Evolutionary conservation across 2,797 vertebrate species (phyloP), one percentile per base, ranked within the genome.

Genomic region (Hafferia zeledoni): DNA sequence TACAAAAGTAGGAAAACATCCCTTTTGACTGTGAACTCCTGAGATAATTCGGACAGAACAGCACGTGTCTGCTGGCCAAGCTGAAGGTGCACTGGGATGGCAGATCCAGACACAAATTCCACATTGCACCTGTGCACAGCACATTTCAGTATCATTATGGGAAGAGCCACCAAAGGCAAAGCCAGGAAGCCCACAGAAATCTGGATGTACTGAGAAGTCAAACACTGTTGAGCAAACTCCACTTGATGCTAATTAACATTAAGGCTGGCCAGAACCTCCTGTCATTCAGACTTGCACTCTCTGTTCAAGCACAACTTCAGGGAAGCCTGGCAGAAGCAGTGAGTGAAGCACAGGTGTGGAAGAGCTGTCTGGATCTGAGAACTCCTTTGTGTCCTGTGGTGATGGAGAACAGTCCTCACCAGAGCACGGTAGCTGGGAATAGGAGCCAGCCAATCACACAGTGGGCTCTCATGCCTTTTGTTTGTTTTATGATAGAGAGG

Each of bases 251-350:
- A 84, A 90, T 80, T 67, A 94, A 70, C 52, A 90, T 77, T 35
- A 87, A 88, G 35, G 52, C 87, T 90, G 83, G 46, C 46, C 90
- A 91, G 93, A 94, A 82, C 49, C 87, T 60, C 55, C 74, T 80
- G 64, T 8, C 56, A 87, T 74, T 91, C 68, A 27, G 81, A 84
- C 70, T 47, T 64, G 61, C 44, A 57, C 41, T 86, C 67, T 84
- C 39, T 57, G 55, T 33, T 88, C 67, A 87, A 79, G 27, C 24
- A 90, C 55, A 93, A 90, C 70, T 93, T 93, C 23, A 77, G 53
- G 46, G 74, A 90, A 94, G 74, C 64, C 89, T 83, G 94, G 83
- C 87, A 93, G 83, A 78, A 79, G 2, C 25, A 64, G 69, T 5
- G 63, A 69, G 55, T 53, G 76, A 94, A 70, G 13, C 85, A 67